Evolutionary conservation across 2,113 vertebrate species (phyloP), one percentile per base, ranked within the genome.

Genomic region (Zosterops lateralis): DNA sequence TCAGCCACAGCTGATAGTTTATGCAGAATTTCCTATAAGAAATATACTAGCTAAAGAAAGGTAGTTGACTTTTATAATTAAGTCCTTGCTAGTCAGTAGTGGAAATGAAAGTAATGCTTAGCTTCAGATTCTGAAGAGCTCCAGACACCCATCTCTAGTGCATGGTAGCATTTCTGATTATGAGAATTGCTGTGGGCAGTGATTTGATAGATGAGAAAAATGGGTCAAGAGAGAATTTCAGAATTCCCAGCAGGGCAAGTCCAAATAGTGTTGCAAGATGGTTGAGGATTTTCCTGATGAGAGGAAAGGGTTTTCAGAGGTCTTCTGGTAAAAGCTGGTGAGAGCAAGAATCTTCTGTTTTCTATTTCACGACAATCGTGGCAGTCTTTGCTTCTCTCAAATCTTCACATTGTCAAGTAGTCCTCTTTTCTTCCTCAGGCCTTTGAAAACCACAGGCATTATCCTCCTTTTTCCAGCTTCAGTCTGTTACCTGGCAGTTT

Each of bases 321-420:
- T 77, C 29, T 65, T 38, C 11, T 31, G 3, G 18, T 38, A 36
- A 18, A 86, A 47, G 17, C 21, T 34, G 45, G 7, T 54, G 51
- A 66, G 45, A 62, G 15, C 19, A 60, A 26, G 44, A 36, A 15
- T 68, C 31, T 91, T 10, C 38, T 45, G 8, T 14, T 67, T 76
- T 8, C 15, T 47, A 2, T 24, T 51, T 88, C 17, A 20, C 0
- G 3, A 6, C 11, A 17, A 1, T 61, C 25, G 57, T 26, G 17
- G 36, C 31, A 64, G 18, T 44, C 34, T 20, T 75, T 16, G 17
- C 5, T 58, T 62, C 34, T 72, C 7, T 60, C 20, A 19, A 42
- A 34, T 48, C 15, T 32, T 64, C n/a, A 26, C 4, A 0, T 31
- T 36, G 8, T 82, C 19, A 36, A n/a, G 6, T 22, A 75, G 26